Evolutionary conservation across 1,140 invertebrate species (phyloP).

Genomic region (Eurytemora carolleeae): DNA sequence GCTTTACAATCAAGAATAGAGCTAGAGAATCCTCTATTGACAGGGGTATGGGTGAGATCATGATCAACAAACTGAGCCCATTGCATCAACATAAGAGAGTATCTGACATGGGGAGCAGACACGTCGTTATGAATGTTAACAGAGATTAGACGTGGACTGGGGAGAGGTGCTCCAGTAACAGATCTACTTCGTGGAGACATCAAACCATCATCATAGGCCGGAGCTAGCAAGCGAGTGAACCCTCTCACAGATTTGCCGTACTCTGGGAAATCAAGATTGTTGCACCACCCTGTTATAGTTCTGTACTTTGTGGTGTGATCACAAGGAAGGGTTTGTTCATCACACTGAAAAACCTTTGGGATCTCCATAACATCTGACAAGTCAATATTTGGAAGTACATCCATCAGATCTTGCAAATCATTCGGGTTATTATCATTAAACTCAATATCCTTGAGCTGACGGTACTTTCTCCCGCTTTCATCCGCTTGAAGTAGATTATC

Average conservation of each 20-base stretch:
- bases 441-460: slow-evolving; percentile 27
- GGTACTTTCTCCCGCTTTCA: slow-evolving; percentile 1
- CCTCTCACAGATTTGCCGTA: slow-evolving; percentile 30
- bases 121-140: slow-evolving; percentile 28
- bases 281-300: slow-evolving; percentile 37
- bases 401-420: slow-evolving; percentile 27
- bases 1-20: slow-evolving; percentile 28
- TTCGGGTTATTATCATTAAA: slow-evolving; percentile 21
- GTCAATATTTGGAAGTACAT: slow-evolving; percentile 29
- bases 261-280: slow-evolving; percentile 33
- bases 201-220: slow-evolving; percentile 33
- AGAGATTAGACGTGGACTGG: slow-evolving; percentile 28
- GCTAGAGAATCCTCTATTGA: slow-evolving; percentile 27
- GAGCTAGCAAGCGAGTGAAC: slow-evolving; percentile 30
- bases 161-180: slow-evolving; percentile 24
- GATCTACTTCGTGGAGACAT: slow-evolving; percentile 22
- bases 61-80: slow-evolving; percentile 38
- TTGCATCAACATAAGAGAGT: slow-evolving; percentile 30
- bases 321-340: slow-evolving; percentile 33
- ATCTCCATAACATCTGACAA: slow-evolving; percentile 27
- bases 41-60: slow-evolving; percentile 37
- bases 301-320: slow-evolving; percentile 36
- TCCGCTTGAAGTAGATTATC: slow-evolving; percentile 8
- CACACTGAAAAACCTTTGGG: slow-evolving; percentile 28
- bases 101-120: slow-evolving; percentile 29